Conservation (phyloP, 2,797 vertebrate genomes). For the Clarias fuscus region DNA sequence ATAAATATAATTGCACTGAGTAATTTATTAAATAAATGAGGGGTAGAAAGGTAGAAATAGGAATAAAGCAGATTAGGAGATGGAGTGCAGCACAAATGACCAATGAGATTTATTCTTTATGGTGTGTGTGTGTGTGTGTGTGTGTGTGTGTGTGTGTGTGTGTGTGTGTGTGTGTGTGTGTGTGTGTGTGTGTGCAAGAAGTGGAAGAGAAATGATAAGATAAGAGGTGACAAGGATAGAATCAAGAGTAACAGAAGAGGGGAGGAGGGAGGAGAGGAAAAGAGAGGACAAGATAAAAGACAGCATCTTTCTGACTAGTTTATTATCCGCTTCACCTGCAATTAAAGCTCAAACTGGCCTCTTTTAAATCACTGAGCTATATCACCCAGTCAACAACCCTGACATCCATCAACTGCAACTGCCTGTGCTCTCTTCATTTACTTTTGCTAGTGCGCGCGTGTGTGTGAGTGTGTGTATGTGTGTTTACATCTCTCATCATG, state of each 20-base stretch:
- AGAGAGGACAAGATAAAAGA: neutral
- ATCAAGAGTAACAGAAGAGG: neutral
- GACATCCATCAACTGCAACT: slow-evolving; percentile 5
- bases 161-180: neutral
- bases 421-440: neutral
- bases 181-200: neutral
- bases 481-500: neutral
- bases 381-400: neutral
- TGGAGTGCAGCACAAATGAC: neutral
- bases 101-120: neutral
- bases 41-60: neutral
- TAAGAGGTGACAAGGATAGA: neutral
- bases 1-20: neutral
- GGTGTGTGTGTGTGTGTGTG: neutral
- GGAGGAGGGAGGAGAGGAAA: no score
- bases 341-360: slow-evolving; percentile 22
- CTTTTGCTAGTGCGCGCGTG: neutral
- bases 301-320: neutral
- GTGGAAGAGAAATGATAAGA: neutral
- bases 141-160: neutral
- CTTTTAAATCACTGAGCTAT: slow-evolving; percentile 11
- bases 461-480: neutral
- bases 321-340: neutral
- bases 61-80: neutral
- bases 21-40: neutral